These are phyloP conservation scores for Conops quadrifasciatus DNA, from an alignment of 2,888 invertebrate species.

Conservation along the genomic window DNA sequence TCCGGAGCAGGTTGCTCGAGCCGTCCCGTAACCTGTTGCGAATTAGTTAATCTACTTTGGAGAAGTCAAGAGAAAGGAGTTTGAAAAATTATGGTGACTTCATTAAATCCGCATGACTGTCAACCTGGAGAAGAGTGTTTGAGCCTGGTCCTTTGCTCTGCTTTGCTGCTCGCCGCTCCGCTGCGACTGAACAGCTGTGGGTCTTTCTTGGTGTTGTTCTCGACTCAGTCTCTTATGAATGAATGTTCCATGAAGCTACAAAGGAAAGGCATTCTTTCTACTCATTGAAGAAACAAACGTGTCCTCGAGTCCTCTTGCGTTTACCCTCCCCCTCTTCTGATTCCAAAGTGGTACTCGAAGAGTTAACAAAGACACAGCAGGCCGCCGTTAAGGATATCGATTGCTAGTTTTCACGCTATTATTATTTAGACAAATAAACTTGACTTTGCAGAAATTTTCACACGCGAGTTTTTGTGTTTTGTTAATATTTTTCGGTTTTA, in stretches of 20 bases:
- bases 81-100: slow-evolving; percentile 27
- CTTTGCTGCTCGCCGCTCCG: too few relatives aligned
- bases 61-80: slow-evolving; percentile 5
- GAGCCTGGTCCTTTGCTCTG: too few relatives aligned
- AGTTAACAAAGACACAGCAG: slow-evolving; percentile 1
- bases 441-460: slow-evolving; percentile 7
- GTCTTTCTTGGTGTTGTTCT: not conserved
- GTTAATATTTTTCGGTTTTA: not conserved
- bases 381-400: not conserved
- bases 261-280: not conserved
- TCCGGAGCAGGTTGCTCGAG: not conserved
- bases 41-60: slow-evolving; percentile 29
- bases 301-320: not conserved
- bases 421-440: not conserved
- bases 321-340: not conserved
- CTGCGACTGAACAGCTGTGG: too few relatives aligned
- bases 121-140: too few relatives aligned
- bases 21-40: slow-evolving; percentile 27
- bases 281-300: not conserved
- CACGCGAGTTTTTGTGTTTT: not conserved
- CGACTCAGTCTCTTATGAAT: not conserved
- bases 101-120: slow-evolving; percentile 17
- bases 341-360: not conserved
- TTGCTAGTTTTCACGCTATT: not conserved
- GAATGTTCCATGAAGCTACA: not conserved